Evolutionary conservation across 2,888 invertebrate species (phyloP).

Genomic region (Agelastica alni): DNA sequence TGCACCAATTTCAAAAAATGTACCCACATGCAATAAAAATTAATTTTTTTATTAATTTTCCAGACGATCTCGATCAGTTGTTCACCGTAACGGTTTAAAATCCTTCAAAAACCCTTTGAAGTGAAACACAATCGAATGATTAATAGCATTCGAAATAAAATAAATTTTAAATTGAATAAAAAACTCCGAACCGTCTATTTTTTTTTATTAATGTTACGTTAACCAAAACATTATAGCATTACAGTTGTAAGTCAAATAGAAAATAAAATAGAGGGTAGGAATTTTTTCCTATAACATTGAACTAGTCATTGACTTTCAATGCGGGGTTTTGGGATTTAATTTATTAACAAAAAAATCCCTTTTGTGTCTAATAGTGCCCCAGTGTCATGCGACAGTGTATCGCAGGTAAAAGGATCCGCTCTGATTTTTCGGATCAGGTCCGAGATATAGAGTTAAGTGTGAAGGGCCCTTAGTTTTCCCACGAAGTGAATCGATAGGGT

Average conservation of each 20-base stretch:
- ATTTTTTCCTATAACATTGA: constrained; percentile 49
- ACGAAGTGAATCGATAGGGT: too few relatives aligned
- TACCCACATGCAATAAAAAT: constrained; percentile 32
- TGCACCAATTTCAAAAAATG: constrained; percentile 19
- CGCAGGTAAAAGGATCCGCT: constrained; percentile 44
- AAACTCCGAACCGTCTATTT: constrained; percentile 32
- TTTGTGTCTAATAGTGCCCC: constrained; percentile 41
- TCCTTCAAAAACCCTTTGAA: constrained; percentile 36
- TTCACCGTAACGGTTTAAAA: constrained; percentile 39
- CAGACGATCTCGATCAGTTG: constrained; percentile 27
- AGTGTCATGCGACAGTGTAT: constrained; percentile 37
- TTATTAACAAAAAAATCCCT: constrained; percentile 41
- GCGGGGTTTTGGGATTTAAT: constrained; percentile 49
- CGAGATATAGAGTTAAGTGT: constrained; percentile 48
- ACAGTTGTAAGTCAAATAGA: constrained; percentile 50
- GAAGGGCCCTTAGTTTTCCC: constrained; percentile 47
- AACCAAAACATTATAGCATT: constrained; percentile 55
- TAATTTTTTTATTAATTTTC: constrained; percentile 38
- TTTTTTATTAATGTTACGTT: constrained; percentile 45
- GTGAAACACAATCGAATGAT: constrained; percentile 43
- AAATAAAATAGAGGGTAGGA: constrained; percentile 41
- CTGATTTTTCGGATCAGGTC: constrained; percentile 48
- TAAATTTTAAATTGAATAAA: constrained; percentile 32
- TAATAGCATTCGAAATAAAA: constrained; percentile 46
- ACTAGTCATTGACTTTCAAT: constrained; percentile 55